Conservation (phyloP, 1,140 invertebrate species). For the Notospermus geniculatus region DNA sequence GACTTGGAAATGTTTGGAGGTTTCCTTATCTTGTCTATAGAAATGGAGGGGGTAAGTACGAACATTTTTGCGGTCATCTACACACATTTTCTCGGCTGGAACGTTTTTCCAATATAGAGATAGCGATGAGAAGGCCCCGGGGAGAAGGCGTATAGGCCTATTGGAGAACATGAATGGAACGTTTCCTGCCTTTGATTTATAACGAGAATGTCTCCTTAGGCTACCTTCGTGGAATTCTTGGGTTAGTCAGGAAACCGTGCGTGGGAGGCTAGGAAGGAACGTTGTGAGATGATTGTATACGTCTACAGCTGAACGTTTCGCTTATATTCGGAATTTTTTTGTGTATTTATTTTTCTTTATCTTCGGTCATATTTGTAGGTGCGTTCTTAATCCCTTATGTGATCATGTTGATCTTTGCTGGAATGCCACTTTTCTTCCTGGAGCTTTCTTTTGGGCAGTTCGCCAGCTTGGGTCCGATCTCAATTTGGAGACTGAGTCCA, state of each 20-base stretch:
- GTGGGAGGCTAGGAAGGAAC: neutral
- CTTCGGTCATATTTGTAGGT: too few relatives aligned
- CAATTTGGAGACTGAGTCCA: slow-evolving; percentile 4
- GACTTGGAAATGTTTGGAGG: slow-evolving; percentile 86
- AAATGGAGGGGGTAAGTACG: slow-evolving; percentile 25
- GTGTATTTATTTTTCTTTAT: neutral
- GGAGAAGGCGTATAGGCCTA: too few relatives aligned
- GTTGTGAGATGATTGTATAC: neutral
- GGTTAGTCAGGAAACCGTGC: too few relatives aligned
- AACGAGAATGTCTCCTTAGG: too few relatives aligned
- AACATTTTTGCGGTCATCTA: too few relatives aligned
- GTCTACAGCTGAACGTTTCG: neutral
- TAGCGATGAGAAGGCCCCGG: too few relatives aligned
- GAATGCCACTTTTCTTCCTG: slow-evolving; percentile 22
- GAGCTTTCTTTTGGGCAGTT: slow-evolving; percentile 21
- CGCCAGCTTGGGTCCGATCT: slow-evolving; percentile 12
- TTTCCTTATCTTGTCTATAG: slow-evolving; percentile 68
- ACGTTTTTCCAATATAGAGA: too few relatives aligned
- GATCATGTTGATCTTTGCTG: slow-evolving; percentile 19
- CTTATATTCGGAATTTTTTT: neutral
- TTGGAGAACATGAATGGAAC: too few relatives aligned
- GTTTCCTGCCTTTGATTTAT: too few relatives aligned
- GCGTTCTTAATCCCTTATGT: slow-evolving; percentile 24
- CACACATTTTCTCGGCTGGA: too few relatives aligned
- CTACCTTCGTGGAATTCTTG: too few relatives aligned